Evolutionary conservation across 2,113 vertebrate species (phyloP).

Genomic region (Hiodon alosoides): DNA sequence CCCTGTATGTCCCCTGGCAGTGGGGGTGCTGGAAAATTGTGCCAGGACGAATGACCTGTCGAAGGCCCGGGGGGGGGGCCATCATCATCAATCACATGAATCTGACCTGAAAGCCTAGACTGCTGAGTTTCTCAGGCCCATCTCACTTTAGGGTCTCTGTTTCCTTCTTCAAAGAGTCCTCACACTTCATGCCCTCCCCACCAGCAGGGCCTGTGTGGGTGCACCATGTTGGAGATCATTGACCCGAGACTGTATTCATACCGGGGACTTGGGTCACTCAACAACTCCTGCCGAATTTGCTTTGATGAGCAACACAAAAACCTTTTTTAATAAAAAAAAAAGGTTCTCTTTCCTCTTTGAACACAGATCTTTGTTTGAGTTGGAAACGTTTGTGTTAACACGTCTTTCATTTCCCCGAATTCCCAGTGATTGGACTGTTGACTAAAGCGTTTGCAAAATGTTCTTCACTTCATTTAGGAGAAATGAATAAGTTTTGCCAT

Average conservation of each 20-base stretch:
- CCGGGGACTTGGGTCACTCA: neutral
- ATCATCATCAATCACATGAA: slow-evolving; percentile 26
- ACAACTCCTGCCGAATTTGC: neutral
- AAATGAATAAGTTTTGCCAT: neutral
- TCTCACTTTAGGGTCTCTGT: slow-evolving; percentile 23
- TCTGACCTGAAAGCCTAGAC: slow-evolving; percentile 14
- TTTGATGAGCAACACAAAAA: slow-evolving; percentile 6
- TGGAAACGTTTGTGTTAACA: neutral
- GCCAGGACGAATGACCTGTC: slow-evolving; percentile 69
- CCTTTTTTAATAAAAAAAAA: neutral
- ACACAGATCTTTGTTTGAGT: neutral
- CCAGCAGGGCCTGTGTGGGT: neutral
- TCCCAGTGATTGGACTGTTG: slow-evolving; percentile 7
- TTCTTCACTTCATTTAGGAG: neutral
- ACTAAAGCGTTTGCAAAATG: neutral
- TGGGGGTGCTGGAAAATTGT: slow-evolving; percentile 61
- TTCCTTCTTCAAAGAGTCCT: slow-evolving; percentile 27
- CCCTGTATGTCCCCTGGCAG: slow-evolving; percentile 26
- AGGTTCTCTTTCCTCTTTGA: neutral
- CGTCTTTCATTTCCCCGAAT: neutral
- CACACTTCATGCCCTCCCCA: neutral
- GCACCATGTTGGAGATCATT: neutral
- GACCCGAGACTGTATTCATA: neutral
- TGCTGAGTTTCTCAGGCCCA: slow-evolving; percentile 38
- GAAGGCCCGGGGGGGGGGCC: slow-evolving; percentile 59